Conservation (phyloP, 2,888 invertebrate genomes). For the Caenorhabditis wallacei region DNA sequence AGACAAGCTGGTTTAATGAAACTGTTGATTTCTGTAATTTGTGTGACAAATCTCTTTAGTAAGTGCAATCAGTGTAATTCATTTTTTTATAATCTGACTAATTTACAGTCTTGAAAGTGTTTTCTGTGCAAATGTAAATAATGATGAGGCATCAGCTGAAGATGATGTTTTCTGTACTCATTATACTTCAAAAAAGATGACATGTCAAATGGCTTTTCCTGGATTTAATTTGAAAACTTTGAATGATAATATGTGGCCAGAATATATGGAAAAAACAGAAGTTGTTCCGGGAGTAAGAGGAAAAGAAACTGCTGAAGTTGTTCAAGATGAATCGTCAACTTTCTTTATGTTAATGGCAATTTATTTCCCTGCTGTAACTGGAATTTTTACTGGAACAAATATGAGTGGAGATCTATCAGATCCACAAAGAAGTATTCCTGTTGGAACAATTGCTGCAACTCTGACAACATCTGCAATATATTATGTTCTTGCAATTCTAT, state of each 20-base stretch:
- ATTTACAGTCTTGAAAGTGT: slow-evolving; percentile 75
- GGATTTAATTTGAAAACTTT: slow-evolving; percentile 95
- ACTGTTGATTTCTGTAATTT: slow-evolving; percentile 86
- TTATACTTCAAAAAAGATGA: slow-evolving; percentile 76
- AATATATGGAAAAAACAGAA: slow-evolving; percentile 79
- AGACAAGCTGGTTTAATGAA: slow-evolving; percentile 53
- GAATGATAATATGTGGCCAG: slow-evolving; percentile 76
- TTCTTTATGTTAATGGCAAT: slow-evolving; percentile 98
- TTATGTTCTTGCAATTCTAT: slow-evolving; percentile 90
- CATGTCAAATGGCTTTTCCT: slow-evolving; percentile 90
- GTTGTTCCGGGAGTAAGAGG: slow-evolving; percentile 76
- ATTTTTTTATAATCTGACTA: not conserved
- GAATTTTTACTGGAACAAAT: slow-evolving; percentile 99
- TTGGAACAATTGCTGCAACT: slow-evolving; percentile 97
- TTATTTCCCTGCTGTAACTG: slow-evolving; percentile 99
- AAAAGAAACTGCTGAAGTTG: slow-evolving; percentile 85
- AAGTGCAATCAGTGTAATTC: slow-evolving; percentile 17
- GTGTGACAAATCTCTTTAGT: slow-evolving; percentile 85
- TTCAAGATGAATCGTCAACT: slow-evolving; percentile 90
- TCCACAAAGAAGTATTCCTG: slow-evolving; percentile 98
- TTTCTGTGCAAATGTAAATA: slow-evolving; percentile 74
- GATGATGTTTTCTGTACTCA: slow-evolving; percentile 73
- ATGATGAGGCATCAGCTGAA: slow-evolving; percentile 49
- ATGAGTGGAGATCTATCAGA: slow-evolving; percentile 96
- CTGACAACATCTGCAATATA: slow-evolving; percentile 96